Evolutionary conservation across 2,113 vertebrate genomes (phyloP), one percentile per base, ranked within the genome.

Genomic region (Muntiacus muntjak): DNA sequence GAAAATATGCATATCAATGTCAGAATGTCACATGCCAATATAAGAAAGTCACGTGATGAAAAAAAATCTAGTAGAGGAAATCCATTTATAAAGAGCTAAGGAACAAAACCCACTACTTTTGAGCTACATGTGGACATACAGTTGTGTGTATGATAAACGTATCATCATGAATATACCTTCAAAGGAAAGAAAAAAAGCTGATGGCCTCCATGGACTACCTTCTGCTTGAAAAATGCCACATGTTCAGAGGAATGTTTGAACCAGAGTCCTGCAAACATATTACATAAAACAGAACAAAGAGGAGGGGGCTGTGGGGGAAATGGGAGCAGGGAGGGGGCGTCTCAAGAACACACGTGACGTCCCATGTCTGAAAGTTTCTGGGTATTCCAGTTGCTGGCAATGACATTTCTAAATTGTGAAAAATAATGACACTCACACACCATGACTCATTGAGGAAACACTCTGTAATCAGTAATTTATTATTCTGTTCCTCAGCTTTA

Each of bases 381-480:
- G 87, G 76, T 52, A 82, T 25, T 86, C 93, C 60, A 83, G 92
- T 57, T 40, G 0, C 85, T 62, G 84, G 87, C 50, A 52, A 45
- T 12, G 88, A 52, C 76, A 95, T 71, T 91, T 97, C 7, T 57
- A 74, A 93, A 90, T 45, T 67, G 78, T 98, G 88, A 96, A 89
- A 97, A 97, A 79, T 87, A 92, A 90, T 50, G 57, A 83, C 40
- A 64, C 33, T 94, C 64, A 67, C 62, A 76, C 74, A 74, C 74
- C 23, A 14, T 97, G 97, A 96, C 88, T 98, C 94, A 98, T 4
- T 87, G 85, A 96, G 71, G 88, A 97, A 97, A 97, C 71, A 83
- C 33, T 86, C 54, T 94, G 94, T 58, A 87, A 95, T 91, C 94
- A 89, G 67, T 94, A n/a, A 93, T 92, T 95, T 96, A 94, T 95